phyloP scores from a whole-genome alignment of 2,113 vertebrate genomes.

The Raja brachyura region DNA sequence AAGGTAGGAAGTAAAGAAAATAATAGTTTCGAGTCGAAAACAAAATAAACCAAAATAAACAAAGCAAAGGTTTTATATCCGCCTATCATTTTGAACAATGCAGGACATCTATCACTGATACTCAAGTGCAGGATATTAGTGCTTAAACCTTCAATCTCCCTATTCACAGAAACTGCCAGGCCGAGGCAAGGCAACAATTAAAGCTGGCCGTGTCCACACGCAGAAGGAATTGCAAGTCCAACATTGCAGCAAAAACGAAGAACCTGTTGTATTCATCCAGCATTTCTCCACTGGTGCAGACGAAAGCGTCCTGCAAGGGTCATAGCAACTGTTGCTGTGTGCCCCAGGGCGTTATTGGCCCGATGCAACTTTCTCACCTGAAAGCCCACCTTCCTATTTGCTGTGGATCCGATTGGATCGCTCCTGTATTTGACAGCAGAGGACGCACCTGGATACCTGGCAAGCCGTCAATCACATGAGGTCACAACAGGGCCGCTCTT shows the following conservation, averaged over 20 bases:
- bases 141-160: neutral
- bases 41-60: neutral
- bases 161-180: neutral
- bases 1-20: neutral
- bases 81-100: neutral
- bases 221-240: neutral
- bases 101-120: neutral
- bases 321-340: neutral
- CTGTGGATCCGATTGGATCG: neutral
- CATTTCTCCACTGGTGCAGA: neutral
- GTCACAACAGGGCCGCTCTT: neutral
- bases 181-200: neutral
- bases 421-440: neutral
- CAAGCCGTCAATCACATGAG: neutral
- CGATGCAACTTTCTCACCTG: neutral
- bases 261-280: neutral
- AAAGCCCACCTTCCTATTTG: neutral
- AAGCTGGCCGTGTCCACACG: neutral
- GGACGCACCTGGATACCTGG: neutral
- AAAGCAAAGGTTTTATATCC: neutral
- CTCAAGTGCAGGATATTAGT: neutral
- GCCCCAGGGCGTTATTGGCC: neutral
- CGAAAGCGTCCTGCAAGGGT: neutral
- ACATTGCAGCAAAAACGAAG: neutral
- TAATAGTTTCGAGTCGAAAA: neutral